These are phyloP conservation scores for Hoplostethus atlanticus DNA, from an alignment of 2,797 vertebrate species.

Conservation along the genomic window DNA sequence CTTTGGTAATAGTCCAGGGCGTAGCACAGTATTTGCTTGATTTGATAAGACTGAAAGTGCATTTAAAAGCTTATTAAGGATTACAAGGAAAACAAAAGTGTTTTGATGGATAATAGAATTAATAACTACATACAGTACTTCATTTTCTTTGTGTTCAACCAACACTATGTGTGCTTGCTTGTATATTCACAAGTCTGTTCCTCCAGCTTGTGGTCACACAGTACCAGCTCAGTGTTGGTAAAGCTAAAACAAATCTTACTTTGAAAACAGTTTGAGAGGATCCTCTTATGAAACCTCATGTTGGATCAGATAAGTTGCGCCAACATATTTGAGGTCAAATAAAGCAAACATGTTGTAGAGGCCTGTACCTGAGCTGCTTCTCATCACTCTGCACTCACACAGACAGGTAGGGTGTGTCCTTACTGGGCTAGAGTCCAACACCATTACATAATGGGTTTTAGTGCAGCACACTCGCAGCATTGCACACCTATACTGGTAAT, in stretches of 20 bases:
- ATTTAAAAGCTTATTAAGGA: conserved; percentile 31
- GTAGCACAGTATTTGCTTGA: conserved; percentile 40
- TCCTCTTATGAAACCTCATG: background rate
- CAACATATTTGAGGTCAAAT: conserved; percentile 27
- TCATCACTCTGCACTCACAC: conserved; percentile 40
- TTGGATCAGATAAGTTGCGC: conserved; percentile 23
- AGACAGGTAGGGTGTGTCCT: conserved; percentile 60
- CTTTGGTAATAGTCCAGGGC: conserved; percentile 14
- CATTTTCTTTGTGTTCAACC: background rate
- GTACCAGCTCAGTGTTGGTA: background rate
- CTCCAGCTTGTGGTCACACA: background rate
- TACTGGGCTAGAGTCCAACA: conserved; percentile 40
- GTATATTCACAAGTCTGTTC: background rate
- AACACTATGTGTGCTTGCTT: background rate
- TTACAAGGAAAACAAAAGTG: background rate
- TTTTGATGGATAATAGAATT: conserved; percentile 1
- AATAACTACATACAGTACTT: background rate
- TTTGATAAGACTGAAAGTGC: conserved; percentile 28
- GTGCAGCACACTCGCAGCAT: background rate
- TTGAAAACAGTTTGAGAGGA: conserved; percentile 37
- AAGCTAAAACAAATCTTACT: conserved; percentile 1
- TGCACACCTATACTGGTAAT: background rate
- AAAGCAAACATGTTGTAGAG: conserved; percentile 39
- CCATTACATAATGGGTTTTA: conserved; percentile 39
- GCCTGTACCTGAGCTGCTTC: conserved; percentile 49